These are phyloP conservation scores for Ophion costatus DNA, from an alignment of 2,888 invertebrate species.

Conservation along the genomic window DNA sequence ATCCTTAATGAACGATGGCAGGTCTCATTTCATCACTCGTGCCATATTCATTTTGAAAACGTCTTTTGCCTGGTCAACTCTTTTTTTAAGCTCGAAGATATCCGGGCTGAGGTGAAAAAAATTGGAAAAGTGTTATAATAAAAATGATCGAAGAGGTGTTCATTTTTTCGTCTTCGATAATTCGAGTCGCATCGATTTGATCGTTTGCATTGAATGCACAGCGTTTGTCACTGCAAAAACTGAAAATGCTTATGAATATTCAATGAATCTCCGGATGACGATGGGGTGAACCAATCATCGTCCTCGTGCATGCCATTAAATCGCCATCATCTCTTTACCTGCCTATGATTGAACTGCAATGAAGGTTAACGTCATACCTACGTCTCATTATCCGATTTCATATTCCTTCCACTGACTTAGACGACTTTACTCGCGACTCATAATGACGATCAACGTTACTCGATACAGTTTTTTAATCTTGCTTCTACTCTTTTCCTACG, in stretches of 20 bases:
- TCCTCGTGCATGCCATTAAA: constrained; percentile 39
- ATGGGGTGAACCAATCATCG: constrained; percentile 36
- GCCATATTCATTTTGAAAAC: no score
- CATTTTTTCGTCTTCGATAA: constrained; percentile 6
- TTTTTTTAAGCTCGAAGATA: no score
- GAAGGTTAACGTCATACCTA: constrained; percentile 8
- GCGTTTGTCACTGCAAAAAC: constrained; percentile 31
- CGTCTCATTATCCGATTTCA: constrained; percentile 2
- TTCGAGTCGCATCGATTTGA: background rate
- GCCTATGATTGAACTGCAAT: background rate
- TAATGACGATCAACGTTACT: background rate
- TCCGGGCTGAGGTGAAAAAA: background rate
- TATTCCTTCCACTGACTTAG: background rate
- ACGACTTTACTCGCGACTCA: background rate
- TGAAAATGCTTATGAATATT: constrained; percentile 41
- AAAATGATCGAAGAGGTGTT: background rate
- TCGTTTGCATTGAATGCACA: constrained; percentile 16
- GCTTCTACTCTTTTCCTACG: constrained; percentile 2
- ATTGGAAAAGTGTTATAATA: background rate
- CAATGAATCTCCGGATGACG: constrained; percentile 40
- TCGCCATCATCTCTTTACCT: constrained; percentile 18
- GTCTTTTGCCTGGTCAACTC: no score
- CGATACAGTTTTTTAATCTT: background rate
- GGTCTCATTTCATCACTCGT: no score
- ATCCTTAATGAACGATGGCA: no score